A percentile compares a stretch with the other conserved stretches of the same genome.
Conservation (phyloP, 2,888 invertebrate species). For the Pristionchus exspectatus region DNA sequence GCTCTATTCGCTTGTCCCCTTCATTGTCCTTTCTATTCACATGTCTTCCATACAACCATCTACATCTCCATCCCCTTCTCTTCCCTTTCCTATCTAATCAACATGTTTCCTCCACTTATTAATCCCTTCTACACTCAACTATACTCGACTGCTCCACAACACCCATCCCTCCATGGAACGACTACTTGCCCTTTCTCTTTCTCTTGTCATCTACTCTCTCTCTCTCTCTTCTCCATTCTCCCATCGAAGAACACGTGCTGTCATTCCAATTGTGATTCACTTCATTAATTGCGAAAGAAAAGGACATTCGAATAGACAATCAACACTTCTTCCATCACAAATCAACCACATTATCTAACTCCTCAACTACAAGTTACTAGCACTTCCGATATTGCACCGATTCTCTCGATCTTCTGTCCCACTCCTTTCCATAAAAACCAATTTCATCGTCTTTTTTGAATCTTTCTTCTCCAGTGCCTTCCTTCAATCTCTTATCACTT, state of each 20-base stretch:
- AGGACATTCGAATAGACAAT: neutral
- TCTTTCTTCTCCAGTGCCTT: neutral
- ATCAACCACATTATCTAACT: too few species aligned
- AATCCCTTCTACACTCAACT: slow-evolving; percentile 9
- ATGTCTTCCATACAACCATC: neutral
- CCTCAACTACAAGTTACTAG: too few species aligned
- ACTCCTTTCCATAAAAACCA: neutral
- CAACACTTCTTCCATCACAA: neutral
- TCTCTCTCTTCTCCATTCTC: neutral
- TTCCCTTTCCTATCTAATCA: slow-evolving; percentile 6
- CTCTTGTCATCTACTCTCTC: neutral
- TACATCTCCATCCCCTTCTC: too few species aligned
- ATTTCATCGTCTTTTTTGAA: neutral
- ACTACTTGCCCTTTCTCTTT: neutral
- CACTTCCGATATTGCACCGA: too few species aligned
- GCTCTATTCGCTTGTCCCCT: neutral
- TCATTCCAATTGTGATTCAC: neutral
- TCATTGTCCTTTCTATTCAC: slow-evolving; percentile 12
- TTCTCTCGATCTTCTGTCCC: neutral
- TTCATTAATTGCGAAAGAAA: neutral
- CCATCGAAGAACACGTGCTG: neutral
- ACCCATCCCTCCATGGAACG: neutral
- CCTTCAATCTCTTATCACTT: neutral
- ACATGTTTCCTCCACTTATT: neutral
- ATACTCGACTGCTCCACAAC: neutral